These are phyloP conservation scores for Eulemur mongoz DNA, from an alignment of 2,797 vertebrate species.

Conservation along the genomic window DNA sequence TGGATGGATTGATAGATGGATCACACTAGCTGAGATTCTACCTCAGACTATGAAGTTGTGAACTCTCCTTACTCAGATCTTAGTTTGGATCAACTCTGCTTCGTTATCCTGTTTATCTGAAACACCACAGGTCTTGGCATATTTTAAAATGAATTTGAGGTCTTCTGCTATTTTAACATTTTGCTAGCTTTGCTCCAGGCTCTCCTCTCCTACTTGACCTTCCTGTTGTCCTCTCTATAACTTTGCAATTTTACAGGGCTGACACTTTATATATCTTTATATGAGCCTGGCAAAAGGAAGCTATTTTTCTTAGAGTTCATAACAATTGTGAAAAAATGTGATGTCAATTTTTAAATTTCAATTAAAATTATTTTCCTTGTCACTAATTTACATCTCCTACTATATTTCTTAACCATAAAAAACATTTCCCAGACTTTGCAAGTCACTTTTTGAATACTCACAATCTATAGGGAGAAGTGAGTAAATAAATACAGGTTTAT, in stretches of 20 bases:
- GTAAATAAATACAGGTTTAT: not conserved
- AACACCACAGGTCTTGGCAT: not conserved
- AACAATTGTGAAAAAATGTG: not conserved
- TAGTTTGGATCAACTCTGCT: not conserved
- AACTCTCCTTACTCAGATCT: not conserved
- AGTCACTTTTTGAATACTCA: not conserved
- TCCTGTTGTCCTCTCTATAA: not conserved
- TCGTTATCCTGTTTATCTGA: not conserved
- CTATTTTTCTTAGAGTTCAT: not conserved
- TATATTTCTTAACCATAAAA: conserved; percentile 2
- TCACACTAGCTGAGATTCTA: not conserved
- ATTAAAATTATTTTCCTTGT: conserved; percentile 37
- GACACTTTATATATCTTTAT: not conserved
- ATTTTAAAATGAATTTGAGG: not conserved
- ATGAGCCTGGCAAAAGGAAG: not conserved
- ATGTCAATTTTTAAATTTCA: not conserved
- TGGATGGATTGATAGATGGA: not conserved
- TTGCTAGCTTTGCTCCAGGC: not conserved
- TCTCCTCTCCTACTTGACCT: not conserved
- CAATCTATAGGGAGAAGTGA: not conserved
- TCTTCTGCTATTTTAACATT: not conserved
- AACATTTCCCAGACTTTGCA: not conserved
- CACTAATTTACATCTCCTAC: not conserved
- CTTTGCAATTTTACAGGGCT: not conserved
- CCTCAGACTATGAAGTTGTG: not conserved